Evolutionary conservation across 2,113 vertebrate species (phyloP), one percentile per base, ranked within the genome.

Genomic region (Delphinus delphis): DNA sequence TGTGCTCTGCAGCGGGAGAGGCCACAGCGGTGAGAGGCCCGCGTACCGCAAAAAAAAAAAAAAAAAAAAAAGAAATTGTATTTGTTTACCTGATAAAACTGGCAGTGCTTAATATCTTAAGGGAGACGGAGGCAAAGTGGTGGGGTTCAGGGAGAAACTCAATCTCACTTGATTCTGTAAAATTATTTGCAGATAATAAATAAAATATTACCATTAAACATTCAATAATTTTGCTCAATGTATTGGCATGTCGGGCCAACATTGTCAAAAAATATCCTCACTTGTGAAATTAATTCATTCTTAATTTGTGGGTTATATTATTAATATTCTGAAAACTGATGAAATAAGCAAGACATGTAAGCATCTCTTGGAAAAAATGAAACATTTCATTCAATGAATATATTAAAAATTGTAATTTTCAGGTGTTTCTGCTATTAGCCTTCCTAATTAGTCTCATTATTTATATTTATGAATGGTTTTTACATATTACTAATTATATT

Each of bases 81-180:
- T 95, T 95, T 90, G 41, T 25, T 85, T 73, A 94, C n/a, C 60
- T 88, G 38, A 82, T 82, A 79, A 97, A 95, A n/a, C 8, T 60
- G 36, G 15, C 70, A 71, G 3, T 33, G 9, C 10, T 90, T 36
- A 87, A 53, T 83, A 87, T 60, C 50, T 81, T 55, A 96, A 58
- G 33, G 28, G 21, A 26, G 26, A 60, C 15, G 7, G 38, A 62
- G 17, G 18, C 4, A 10, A 12, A 60, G 33, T 67, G 15, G 28
- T 33, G 2, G 17, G 20, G 9, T 41, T 53, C 44, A 58, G 17
- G 14, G 11, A 70, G 21, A 95, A 53, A 88, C 8, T 79, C 38
- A 86, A 79, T 74, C 47, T 8, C 6, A 76, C 0, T 90, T 44
- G 25, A 80, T 63, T 94, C 31, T 31, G 47, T 87, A 68, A 53